Percentiles rank a stretch among this genome's conserved stretches.
phyloP scores from a whole-genome alignment of 2,888 invertebrate species.

The Macropis europaea region DNA sequence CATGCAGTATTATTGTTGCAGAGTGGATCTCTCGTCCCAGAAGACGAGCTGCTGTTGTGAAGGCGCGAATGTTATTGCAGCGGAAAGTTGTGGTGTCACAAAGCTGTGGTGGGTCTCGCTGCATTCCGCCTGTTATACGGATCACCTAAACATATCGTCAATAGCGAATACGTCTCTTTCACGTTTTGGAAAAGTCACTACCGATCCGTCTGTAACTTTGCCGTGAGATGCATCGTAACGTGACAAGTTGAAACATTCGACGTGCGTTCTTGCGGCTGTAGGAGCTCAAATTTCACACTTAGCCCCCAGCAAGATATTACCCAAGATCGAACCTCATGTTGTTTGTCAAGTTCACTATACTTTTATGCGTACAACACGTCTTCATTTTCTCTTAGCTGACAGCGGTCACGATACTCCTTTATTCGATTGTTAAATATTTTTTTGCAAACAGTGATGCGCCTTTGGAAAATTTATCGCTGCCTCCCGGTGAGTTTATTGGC shows the following conservation, averaged over 20 bases:
- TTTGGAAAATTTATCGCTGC: slow-evolving; percentile 19
- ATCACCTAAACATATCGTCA: slow-evolving; percentile 51
- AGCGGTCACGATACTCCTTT: background rate
- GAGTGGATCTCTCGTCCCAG: slow-evolving; percentile 70
- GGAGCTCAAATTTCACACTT: slow-evolving; percentile 48
- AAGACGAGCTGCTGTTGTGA: slow-evolving; percentile 67
- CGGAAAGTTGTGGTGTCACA: slow-evolving; percentile 72
- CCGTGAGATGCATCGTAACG: slow-evolving; percentile 7
- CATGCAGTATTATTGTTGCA: slow-evolving; percentile 75
- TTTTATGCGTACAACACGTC: slow-evolving; percentile 37
- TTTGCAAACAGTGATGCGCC: background rate
- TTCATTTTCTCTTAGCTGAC: slow-evolving; percentile 39
- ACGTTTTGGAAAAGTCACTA: slow-evolving; percentile 12
- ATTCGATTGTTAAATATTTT: slow-evolving; percentile 5
- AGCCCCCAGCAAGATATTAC: slow-evolving; percentile 31
- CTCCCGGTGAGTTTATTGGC: background rate
- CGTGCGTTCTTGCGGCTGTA: slow-evolving; percentile 16
- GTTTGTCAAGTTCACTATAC: slow-evolving; percentile 40
- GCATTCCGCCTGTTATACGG: slow-evolving; percentile 22
- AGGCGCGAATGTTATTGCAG: slow-evolving; percentile 73
- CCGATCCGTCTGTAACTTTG: slow-evolving; percentile 28
- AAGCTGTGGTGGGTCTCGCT: slow-evolving; percentile 68
- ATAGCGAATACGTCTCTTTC: slow-evolving; percentile 29
- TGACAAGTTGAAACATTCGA: slow-evolving; percentile 21
- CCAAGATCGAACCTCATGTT: slow-evolving; percentile 27